Conservation (phyloP, 2,113 vertebrate species). For the Colistium nudipinnis region DNA sequence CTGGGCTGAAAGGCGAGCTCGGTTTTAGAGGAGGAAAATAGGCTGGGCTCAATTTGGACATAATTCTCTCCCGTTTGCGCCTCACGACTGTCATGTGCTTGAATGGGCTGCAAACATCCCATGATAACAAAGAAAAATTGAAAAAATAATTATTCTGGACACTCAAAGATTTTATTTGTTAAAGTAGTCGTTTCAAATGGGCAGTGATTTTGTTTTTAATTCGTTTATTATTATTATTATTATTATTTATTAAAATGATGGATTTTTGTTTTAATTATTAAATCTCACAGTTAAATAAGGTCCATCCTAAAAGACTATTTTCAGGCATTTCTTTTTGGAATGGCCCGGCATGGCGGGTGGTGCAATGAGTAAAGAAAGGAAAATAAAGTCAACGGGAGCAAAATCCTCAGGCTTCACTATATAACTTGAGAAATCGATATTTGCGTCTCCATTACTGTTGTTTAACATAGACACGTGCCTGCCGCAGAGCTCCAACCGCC, state of each 20-base stretch:
- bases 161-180: not conserved
- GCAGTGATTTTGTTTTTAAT: not conserved
- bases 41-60: conserved; percentile 13
- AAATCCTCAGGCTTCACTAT: not conserved
- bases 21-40: conserved; percentile 10
- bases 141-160: not conserved
- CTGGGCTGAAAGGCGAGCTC: conserved; percentile 2
- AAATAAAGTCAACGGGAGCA: not conserved
- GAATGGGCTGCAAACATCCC: not conserved
- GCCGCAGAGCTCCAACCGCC: not conserved
- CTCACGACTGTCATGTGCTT: not conserved
- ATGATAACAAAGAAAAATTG: no score
- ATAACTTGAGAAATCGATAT: not conserved
- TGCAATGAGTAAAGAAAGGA: not conserved
- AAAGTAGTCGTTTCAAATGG: not conserved
- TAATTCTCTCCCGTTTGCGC: not conserved
- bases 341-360: not conserved
- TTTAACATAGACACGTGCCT: not conserved
- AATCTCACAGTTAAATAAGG: not conserved
- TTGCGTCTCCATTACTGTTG: not conserved
- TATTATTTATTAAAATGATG: no score
- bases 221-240: no score
- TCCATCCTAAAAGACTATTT: not conserved
- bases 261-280: no score
- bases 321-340: not conserved